Evolutionary conservation across 1,140 invertebrate genomes (phyloP), one percentile per base, ranked within the genome.

Genomic region (Chironomus striatipennis): DNA sequence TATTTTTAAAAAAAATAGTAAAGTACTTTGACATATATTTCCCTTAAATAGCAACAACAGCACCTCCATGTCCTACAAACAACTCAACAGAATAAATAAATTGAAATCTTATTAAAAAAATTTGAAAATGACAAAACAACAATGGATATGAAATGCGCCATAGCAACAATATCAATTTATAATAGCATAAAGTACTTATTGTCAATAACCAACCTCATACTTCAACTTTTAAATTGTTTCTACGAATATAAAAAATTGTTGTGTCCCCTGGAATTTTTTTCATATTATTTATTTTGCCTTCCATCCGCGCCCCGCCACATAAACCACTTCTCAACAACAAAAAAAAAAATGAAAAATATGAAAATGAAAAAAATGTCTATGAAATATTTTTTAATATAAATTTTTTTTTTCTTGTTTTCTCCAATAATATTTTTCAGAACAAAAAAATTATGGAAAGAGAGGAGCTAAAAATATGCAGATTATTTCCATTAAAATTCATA

Each of bases 311-410:
- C 24, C 43, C 8, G 43, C 43, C 43, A 15, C 43, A 47, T 47
- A 47, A 47, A 47, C 43, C 43, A 47, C 43, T 47, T 15, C 43
- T 47, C 2, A 47, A 47, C 8, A 47, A 47, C 43, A 47, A 47
- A 9, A 47, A 9, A 47, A 10, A 34, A 34, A 2, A 34, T 34
- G 24, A 34, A 34, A 34, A 34, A 34, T 34, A 34, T 34, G 24
- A 34, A 34, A 34, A 34, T 34, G 24, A 57, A 67, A 17, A 67
- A 67, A 67, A 67, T 67, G 64, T 67, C 64, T 18, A 67, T 67
- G n/a, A 67, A 67, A 67, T 67, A 67, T 67, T 67, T 67, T 67
- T 67, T 67, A 67, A 67, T 67, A 67, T 67, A 18, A 67, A 67
- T 6, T 15, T 67, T 67, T 15, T 67, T 67, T 20, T 20, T 20